These are phyloP conservation scores for Ctenochaetus hawaiiensis DNA, from an alignment of 2,797 vertebrate species.

Conservation along the genomic window DNA sequence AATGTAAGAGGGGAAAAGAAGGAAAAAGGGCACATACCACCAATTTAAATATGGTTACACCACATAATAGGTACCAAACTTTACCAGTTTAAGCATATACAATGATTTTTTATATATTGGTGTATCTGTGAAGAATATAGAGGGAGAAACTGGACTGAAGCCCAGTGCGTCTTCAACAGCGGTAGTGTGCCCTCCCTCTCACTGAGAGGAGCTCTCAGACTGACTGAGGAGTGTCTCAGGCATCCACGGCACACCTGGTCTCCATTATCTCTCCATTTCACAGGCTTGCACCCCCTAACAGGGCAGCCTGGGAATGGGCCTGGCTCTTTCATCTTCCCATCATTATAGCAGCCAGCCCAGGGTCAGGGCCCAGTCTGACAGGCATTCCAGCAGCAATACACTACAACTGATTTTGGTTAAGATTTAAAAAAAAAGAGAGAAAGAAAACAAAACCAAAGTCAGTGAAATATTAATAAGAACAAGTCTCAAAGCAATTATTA, in stretches of 20 bases:
- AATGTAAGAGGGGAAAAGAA: no score
- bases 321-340: constrained; percentile 90
- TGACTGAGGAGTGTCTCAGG: constrained; percentile 83
- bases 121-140: not conserved
- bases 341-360: constrained; percentile 87
- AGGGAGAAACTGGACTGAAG: constrained; percentile 23
- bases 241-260: constrained; percentile 89
- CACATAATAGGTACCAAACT: constrained; percentile 20
- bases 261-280: constrained; percentile 91
- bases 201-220: constrained; percentile 82
- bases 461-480: constrained; percentile 84
- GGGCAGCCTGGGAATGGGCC: constrained; percentile 89
- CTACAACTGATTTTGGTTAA: constrained; percentile 87
- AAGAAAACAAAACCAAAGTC: constrained; percentile 70
- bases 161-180: constrained; percentile 46
- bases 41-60: constrained; percentile 17
- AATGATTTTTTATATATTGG: constrained; percentile 6
- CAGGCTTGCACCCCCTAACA: constrained; percentile 86
- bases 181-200: constrained; percentile 76
- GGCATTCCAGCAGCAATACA: constrained; percentile 85
- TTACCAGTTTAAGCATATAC: not conserved
- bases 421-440: constrained; percentile 43
- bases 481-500: constrained; percentile 85
- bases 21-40: not conserved
- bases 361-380: constrained; percentile 88